Evolutionary conservation across 2,888 invertebrate species (phyloP).

Genomic region (Watsonalla binaria): DNA sequence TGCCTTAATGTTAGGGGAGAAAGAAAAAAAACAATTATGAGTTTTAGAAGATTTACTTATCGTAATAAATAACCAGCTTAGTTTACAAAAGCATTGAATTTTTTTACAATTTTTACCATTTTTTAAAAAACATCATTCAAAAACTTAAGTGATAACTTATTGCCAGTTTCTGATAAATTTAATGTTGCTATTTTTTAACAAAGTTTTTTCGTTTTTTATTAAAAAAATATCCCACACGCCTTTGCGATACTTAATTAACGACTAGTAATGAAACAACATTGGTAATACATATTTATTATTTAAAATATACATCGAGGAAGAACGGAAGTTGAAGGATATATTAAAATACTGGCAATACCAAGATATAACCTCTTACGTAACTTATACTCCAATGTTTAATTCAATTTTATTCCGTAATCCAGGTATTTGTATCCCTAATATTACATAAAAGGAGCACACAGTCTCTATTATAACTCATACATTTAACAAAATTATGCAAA

Average conservation of each 20-base stretch:
- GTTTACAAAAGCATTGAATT: conserved; percentile 64
- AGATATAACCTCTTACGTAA: too few relatives aligned
- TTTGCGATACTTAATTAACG: conserved; percentile 28
- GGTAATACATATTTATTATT: not conserved
- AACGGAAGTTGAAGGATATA: too few relatives aligned
- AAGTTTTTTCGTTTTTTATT: conserved; percentile 16
- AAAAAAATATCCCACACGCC: conserved; percentile 23
- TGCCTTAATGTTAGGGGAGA: conserved; percentile 18
- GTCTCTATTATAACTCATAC: too few relatives aligned
- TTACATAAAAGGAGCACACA: too few relatives aligned
- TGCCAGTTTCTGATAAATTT: conserved; percentile 23
- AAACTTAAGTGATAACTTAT: conserved; percentile 32
- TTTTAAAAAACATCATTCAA: conserved; percentile 45
- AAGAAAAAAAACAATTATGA: conserved; percentile 41
- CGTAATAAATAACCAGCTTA: conserved; percentile 74
- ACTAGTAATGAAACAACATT: conserved; percentile 4
- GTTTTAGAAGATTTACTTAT: conserved; percentile 70
- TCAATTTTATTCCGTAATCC: too few relatives aligned
- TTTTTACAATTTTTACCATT: conserved; percentile 43
- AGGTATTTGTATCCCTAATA: too few relatives aligned
- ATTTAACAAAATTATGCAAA: too few relatives aligned
- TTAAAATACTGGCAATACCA: too few relatives aligned
- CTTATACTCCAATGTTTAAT: too few relatives aligned
- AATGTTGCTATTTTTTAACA: conserved; percentile 16
- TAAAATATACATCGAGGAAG: not conserved